These are phyloP conservation scores for Leptestheria dahalacensis DNA, from an alignment of 1,140 invertebrate species.

Conservation along the genomic window DNA sequence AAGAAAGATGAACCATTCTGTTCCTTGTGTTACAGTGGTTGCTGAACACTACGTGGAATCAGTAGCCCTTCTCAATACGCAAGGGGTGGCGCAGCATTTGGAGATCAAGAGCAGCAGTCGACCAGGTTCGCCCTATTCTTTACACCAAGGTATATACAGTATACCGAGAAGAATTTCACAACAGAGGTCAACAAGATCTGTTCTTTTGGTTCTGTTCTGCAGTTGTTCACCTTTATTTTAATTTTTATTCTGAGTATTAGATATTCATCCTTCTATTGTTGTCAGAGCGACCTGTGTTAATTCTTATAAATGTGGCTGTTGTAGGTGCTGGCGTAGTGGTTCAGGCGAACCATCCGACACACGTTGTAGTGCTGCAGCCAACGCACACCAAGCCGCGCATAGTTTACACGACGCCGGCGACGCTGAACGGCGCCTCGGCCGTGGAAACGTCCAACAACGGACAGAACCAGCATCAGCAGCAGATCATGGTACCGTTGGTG, in stretches of 20 bases:
- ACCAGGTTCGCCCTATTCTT: conserved; percentile 17
- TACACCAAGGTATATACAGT: background rate
- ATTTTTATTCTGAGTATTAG: too few species aligned
- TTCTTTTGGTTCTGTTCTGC: too few species aligned
- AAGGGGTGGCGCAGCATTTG: conserved; percentile 14
- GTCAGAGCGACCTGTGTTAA: too few species aligned
- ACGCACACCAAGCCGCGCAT: background rate
- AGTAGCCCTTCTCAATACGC: conserved; percentile 18
- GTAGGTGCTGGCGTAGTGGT: conserved; percentile 6
- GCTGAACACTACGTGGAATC: conserved; percentile 3
- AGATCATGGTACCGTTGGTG: conserved; percentile 2
- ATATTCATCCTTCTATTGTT: too few species aligned
- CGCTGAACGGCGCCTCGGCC: background rate
- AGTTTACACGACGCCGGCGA: background rate
- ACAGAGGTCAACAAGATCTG: too few species aligned
- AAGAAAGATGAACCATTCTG: too few species aligned
- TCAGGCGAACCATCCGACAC: conserved; percentile 13
- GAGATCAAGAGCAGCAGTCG: background rate
- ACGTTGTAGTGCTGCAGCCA: conserved; percentile 13
- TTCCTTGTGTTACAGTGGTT: conserved; percentile 6
- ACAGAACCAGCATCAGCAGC: background rate
- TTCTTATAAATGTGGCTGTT: too few species aligned
- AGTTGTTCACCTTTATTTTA: too few species aligned
- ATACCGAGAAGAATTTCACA: too few species aligned
- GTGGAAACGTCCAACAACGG: background rate